A percentile compares a stretch with the other conserved stretches of the same genome.
Conservation (phyloP, 2,797 vertebrate species). For the Danio kyathit region DNA sequence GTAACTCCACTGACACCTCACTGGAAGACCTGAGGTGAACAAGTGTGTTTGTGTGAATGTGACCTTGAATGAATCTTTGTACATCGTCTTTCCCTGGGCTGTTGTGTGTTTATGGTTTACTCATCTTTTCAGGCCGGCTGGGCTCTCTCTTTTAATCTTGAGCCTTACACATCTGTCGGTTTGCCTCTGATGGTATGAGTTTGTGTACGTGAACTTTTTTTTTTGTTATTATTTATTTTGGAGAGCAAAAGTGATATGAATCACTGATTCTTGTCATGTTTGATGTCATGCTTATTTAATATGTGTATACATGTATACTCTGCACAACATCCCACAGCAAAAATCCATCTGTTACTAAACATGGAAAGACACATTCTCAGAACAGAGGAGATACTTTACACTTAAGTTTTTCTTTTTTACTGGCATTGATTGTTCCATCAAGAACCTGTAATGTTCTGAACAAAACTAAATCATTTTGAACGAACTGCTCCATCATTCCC, state of each 20-base stretch:
- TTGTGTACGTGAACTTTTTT: background rate
- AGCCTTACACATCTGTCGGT: conserved; percentile 17
- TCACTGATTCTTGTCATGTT: background rate
- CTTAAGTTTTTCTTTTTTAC: too few relatives aligned
- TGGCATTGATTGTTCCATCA: too few relatives aligned
- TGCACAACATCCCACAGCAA: background rate
- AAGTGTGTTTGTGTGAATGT: conserved; percentile 38
- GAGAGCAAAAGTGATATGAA: background rate
- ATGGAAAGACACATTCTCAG: background rate
- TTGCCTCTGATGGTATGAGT: conserved; percentile 40
- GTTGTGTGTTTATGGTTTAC: conserved; percentile 49
- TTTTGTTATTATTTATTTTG: background rate
- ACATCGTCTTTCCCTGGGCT: conserved; percentile 48
- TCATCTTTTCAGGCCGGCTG: conserved; percentile 23
- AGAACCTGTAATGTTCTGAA: too few relatives aligned
- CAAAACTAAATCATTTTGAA: too few relatives aligned
- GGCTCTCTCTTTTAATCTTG: conserved; percentile 62
- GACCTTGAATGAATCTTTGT: conserved; percentile 27
- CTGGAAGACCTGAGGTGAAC: conserved; percentile 40
- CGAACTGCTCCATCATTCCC: too few relatives aligned
- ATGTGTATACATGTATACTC: background rate
- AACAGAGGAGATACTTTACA: too few relatives aligned
- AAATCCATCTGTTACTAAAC: background rate
- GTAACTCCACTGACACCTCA: conserved; percentile 37
- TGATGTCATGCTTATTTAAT: background rate